Evolutionary conservation across 2,797 vertebrate genomes (phyloP), one percentile per base, ranked within the genome.

Genomic region (Gambelia wislizenii): DNA sequence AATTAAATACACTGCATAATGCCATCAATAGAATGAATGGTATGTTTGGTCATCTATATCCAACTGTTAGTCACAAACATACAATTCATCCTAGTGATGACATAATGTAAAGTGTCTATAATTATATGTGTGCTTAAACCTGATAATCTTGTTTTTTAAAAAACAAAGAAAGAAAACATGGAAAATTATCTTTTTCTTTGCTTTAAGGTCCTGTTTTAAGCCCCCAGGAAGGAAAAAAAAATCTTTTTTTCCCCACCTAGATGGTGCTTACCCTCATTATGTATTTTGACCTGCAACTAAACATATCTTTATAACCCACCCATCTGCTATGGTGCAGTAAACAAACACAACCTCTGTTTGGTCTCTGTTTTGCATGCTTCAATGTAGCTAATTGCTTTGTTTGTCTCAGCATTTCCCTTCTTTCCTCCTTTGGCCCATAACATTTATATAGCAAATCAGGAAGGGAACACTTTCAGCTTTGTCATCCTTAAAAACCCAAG

Each of bases 261-360:
- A 90, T 93, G 90, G 91, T 77, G 30, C 91, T 93, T 93, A 86
- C 85, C 91, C 83, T 4, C 79, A 87, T 33, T 88, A 90, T 85
- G 88, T 88, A 90, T 83, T 91, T 76, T 93, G 64, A 91, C 70
- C 76, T 87, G 89, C 36, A 82, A 86, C 84, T 27, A 49, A 92
- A 87, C 87, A 86, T 93, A 92, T 90, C 59, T 88, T 93, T 87
- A 52, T 85, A 93, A 74, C 2, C n/a, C 77, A 42, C 12, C 69
- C 76, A 47, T 72, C 49, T 59, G n/a, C 52, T 36, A 44, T 47
- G 13, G 22, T 78, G 59, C 33, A 79, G 30, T 61, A 90, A 82
- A 90, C 78, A 89, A 44, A 90, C 59, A 79, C 72, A 79, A 83
- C 89, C 90, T 81, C 30, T 4, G 33, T 85, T 92, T 92, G 70